Evolutionary conservation across 2,797 vertebrate species (phyloP).

Genomic region (Hirundo rustica): DNA sequence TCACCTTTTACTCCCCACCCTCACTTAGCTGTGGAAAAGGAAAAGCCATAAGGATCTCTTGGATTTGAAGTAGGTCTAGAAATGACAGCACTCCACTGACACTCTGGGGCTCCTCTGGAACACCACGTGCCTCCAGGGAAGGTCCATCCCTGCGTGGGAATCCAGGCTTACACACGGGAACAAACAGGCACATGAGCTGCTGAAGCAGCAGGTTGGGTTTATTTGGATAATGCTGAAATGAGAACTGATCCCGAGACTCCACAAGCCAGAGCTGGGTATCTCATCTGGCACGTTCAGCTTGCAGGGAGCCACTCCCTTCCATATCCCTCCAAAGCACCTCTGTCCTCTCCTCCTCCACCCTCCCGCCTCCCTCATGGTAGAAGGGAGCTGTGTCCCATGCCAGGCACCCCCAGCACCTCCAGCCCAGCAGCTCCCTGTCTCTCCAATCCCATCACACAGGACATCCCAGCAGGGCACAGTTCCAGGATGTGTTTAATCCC

Average conservation of each 20-base stretch:
- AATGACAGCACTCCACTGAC: background rate
- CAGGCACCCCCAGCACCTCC: background rate
- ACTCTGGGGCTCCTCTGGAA: background rate
- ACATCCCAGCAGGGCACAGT: background rate
- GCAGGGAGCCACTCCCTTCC: background rate
- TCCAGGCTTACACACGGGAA: background rate
- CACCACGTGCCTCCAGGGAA: background rate
- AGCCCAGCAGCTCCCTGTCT: background rate
- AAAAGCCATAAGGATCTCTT: background rate
- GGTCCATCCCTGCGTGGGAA: background rate
- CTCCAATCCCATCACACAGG: background rate
- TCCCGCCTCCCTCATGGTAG: background rate
- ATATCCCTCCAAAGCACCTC: accelerated
- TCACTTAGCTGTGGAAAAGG: accelerated
- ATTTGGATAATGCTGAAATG: background rate
- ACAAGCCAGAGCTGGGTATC: background rate
- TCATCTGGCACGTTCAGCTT: background rate
- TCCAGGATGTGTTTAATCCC: background rate
- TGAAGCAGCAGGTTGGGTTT: background rate
- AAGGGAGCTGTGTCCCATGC: background rate
- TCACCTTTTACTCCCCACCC: background rate
- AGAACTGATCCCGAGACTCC: background rate
- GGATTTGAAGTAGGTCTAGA: background rate
- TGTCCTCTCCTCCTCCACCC: background rate
- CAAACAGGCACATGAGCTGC: background rate